phyloP scores from a whole-genome alignment of 2,113 vertebrate genomes.

The Anolis sagrei region DNA sequence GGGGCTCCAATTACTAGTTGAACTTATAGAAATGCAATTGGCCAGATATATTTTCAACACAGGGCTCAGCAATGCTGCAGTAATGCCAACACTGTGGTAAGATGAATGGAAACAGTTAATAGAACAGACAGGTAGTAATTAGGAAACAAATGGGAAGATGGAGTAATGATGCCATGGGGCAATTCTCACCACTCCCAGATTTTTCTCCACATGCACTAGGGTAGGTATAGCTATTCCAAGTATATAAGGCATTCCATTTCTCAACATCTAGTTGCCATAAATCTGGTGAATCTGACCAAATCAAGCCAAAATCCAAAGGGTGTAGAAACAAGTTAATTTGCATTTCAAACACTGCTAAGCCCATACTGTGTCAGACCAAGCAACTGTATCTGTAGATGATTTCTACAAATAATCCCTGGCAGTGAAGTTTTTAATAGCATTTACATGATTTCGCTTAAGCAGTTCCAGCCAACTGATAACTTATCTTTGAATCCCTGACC shows the following conservation, averaged over 20 bases:
- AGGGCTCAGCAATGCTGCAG: not conserved
- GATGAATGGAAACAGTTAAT: constrained; percentile 6
- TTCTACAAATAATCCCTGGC: not conserved
- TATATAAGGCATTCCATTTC: not conserved
- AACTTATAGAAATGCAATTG: not conserved
- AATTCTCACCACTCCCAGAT: constrained; percentile 25
- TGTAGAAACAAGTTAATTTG: not conserved
- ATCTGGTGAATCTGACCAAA: not conserved
- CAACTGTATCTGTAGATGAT: too few relatives aligned
- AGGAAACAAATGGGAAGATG: constrained; percentile 4
- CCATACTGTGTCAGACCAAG: rapidly evolving
- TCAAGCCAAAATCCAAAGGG: not conserved
- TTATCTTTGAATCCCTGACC: too few relatives aligned
- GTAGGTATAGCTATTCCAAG: not conserved
- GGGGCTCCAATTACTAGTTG: not conserved
- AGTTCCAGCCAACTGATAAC: not conserved
- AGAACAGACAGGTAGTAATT: not conserved
- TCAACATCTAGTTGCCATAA: not conserved
- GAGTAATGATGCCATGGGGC: constrained; percentile 22
- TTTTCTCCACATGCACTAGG: not conserved
- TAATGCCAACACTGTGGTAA: not conserved
- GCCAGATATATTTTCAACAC: not conserved
- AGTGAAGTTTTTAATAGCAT: not conserved
- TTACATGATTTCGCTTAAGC: not conserved
- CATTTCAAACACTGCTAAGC: not conserved